phyloP scores from a whole-genome alignment of 2,888 invertebrate genomes.

The Thalpophila matura region DNA sequence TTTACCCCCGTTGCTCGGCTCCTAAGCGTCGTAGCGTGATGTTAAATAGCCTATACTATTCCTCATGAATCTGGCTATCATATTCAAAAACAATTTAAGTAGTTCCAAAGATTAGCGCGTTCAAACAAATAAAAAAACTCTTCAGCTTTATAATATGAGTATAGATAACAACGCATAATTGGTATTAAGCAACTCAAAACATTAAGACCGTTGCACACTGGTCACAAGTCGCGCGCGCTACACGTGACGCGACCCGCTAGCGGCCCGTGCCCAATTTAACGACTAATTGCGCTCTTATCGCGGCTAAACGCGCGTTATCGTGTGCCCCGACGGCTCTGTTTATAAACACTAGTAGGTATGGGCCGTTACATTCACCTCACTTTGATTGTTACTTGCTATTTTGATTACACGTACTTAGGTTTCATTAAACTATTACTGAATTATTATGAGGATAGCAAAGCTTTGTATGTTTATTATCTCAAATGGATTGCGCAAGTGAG shows the following conservation, averaged over 20 bases:
- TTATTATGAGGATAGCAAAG: not conserved
- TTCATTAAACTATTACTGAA: slow-evolving; percentile 24
- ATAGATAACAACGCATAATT: slow-evolving; percentile 3
- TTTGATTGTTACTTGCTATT: slow-evolving; percentile 54
- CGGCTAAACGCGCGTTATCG: slow-evolving; percentile 59
- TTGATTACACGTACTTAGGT: slow-evolving; percentile 51
- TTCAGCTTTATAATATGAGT: too few species aligned
- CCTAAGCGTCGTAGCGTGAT: too few species aligned
- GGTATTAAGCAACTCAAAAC: slow-evolving; percentile 14
- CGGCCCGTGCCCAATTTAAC: slow-evolving; percentile 64
- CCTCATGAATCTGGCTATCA: too few species aligned
- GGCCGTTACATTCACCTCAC: slow-evolving; percentile 63
- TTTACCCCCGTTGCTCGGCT: too few species aligned
- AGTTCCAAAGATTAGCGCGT: too few species aligned
- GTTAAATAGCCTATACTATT: too few species aligned
- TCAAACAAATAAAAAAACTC: too few species aligned
- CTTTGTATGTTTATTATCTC: not conserved
- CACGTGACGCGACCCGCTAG: slow-evolving; percentile 51
- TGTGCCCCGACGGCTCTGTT: slow-evolving; percentile 58
- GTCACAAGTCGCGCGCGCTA: slow-evolving; percentile 31
- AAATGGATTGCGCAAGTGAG: not conserved
- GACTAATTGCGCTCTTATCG: slow-evolving; percentile 66
- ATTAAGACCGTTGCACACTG: slow-evolving; percentile 59
- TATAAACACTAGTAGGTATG: slow-evolving; percentile 66
- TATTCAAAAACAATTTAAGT: too few species aligned